Evolutionary conservation across 2,113 vertebrate genomes (phyloP).

Genomic region (Bubo bubo): DNA sequence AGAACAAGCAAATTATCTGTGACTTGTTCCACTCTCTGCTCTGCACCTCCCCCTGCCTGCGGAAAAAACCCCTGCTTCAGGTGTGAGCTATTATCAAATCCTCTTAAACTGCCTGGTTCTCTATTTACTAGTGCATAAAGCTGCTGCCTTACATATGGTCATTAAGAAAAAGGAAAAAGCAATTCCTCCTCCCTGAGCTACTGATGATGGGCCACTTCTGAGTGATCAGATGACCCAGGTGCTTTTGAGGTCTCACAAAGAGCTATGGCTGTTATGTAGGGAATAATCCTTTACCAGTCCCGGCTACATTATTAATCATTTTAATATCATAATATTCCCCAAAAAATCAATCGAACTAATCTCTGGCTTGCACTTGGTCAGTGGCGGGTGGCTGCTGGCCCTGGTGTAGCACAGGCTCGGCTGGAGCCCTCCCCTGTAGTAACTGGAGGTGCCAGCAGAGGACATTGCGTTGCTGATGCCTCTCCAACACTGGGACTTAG

Average conservation of each 20-base stretch:
- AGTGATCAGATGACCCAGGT: neutral
- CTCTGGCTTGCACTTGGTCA: rapidly evolving
- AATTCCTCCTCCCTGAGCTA: neutral
- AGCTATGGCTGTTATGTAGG: neutral
- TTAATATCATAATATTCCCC: neutral
- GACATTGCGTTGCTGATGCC: neutral
- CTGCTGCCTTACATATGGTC: neutral
- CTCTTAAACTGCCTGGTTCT: neutral
- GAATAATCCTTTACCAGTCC: neutral
- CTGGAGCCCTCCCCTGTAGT: neutral
- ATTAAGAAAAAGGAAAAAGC: neutral
- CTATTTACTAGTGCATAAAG: neutral
- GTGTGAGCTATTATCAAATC: neutral
- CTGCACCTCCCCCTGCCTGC: neutral
- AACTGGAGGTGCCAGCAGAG: neutral
- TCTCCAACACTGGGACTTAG: neutral
- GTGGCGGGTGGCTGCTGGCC: neutral
- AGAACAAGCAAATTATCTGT: neutral
- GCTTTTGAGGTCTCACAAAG: neutral
- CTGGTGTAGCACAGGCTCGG: neutral
- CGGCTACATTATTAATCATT: neutral
- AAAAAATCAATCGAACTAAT: neutral
- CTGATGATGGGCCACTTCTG: neutral
- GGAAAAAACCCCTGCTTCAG: neutral
- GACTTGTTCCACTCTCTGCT: neutral